Percentiles rank a stretch among this genome's conserved stretches.
Conservation (phyloP, 2,113 vertebrate species). For the Pantherophis guttatus region DNA sequence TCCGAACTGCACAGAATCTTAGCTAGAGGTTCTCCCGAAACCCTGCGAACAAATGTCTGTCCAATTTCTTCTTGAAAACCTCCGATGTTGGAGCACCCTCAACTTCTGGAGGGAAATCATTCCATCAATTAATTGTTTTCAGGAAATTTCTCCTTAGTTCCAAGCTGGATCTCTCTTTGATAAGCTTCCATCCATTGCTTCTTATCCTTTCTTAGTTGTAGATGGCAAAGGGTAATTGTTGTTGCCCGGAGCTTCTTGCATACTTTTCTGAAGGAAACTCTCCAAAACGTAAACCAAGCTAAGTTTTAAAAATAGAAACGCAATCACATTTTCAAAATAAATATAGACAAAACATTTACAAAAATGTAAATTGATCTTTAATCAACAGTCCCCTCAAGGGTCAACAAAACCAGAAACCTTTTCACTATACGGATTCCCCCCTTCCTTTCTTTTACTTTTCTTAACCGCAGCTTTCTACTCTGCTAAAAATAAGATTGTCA, state of each 20-base stretch:
- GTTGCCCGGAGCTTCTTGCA: background rate
- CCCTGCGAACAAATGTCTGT: too few relatives aligned
- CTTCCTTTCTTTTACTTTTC: background rate
- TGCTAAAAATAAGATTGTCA: slow-evolving; percentile 35
- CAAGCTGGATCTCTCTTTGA: too few relatives aligned
- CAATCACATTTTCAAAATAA: background rate
- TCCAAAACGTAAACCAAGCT: background rate
- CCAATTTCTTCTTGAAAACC: too few relatives aligned
- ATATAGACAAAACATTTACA: background rate
- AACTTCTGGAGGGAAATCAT: too few relatives aligned
- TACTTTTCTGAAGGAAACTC: background rate
- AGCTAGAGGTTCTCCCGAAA: too few relatives aligned
- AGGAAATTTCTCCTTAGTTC: too few relatives aligned
- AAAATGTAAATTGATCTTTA: background rate
- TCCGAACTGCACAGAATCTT: too few relatives aligned
- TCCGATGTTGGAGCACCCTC: too few relatives aligned
- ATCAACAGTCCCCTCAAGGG: background rate
- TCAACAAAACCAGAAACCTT: background rate
- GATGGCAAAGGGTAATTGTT: background rate
- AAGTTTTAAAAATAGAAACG: background rate
- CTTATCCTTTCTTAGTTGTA: background rate
- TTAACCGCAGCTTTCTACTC: background rate
- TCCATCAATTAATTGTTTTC: too few relatives aligned
- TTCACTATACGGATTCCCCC: background rate
- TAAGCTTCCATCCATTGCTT: too few relatives aligned